These are phyloP conservation scores for Osmoderma eremita DNA, from an alignment of 2,888 invertebrate species.

Conservation along the genomic window DNA sequence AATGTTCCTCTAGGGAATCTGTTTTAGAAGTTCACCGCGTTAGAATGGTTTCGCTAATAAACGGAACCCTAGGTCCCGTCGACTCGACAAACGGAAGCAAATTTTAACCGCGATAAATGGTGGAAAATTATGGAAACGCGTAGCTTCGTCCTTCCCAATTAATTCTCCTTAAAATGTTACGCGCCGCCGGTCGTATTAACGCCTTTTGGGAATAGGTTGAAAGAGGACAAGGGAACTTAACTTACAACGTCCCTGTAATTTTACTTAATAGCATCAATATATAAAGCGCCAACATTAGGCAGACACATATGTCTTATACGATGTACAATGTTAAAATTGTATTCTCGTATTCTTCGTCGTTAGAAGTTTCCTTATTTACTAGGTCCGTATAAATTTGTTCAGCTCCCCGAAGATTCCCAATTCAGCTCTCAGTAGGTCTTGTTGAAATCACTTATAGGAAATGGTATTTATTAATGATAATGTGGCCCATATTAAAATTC, in stretches of 20 bases:
- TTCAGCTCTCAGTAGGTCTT: not conserved
- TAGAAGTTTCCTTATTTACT: not conserved
- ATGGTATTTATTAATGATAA: slow-evolving; percentile 2
- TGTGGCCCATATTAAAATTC: not conserved
- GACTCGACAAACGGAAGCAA: too few relatives aligned
- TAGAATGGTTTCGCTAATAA: too few relatives aligned
- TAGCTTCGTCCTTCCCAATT: slow-evolving; percentile 5
- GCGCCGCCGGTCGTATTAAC: not conserved
- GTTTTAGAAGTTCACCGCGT: too few relatives aligned
- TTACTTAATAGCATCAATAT: slow-evolving; percentile 13
- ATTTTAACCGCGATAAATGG: slow-evolving; percentile 10
- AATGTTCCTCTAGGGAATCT: too few relatives aligned
- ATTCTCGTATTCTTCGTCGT: too few relatives aligned
- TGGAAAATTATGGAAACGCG: slow-evolving; percentile 4
- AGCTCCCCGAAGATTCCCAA: not conserved
- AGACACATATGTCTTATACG: not conserved
- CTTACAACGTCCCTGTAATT: not conserved
- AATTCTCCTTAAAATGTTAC: slow-evolving; percentile 14
- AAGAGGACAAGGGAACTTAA: not conserved
- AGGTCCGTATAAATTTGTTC: too few relatives aligned
- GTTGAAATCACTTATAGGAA: not conserved
- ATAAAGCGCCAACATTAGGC: not conserved
- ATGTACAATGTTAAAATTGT: too few relatives aligned
- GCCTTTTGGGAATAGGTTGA: not conserved
- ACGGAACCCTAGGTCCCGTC: too few relatives aligned